Conservation (phyloP, 92 coral and sea anemone genomes). For the Pocillopora meandrina region DNA sequence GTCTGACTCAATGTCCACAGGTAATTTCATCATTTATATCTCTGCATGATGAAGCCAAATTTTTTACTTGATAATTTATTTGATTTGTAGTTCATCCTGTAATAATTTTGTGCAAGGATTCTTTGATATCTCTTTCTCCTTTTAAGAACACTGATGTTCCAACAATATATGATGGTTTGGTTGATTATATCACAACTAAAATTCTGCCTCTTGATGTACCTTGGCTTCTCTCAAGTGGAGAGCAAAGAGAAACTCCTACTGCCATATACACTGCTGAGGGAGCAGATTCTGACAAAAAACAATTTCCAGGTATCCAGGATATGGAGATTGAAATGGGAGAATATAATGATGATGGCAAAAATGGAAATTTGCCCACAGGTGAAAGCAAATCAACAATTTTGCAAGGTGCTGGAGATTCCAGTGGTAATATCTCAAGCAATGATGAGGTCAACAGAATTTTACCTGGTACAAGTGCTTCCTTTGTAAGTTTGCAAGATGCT, state of each 20-base stretch:
- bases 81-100: not conserved
- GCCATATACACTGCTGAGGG: too few relatives aligned
- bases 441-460: not conserved
- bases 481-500: not conserved
- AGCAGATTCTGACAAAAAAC: conserved; percentile 9
- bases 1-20: too few relatives aligned
- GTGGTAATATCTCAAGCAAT: not conserved
- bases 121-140: not conserved
- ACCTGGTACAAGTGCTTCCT: not conserved
- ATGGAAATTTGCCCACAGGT: not conserved
- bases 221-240: conserved; percentile 59
- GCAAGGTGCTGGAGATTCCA: not conserved
- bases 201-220: conserved; percentile 60
- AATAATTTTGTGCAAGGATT: not conserved
- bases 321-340: not conserved
- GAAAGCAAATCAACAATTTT: not conserved
- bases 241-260: not conserved
- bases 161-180: conserved; percentile 56
- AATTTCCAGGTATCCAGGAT: conserved; percentile 2
- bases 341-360: not conserved
- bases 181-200: conserved; percentile 50
- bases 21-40: not conserved
- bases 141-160: conserved; percentile 25
- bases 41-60: not conserved
- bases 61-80: not conserved